Evolutionary conservation across 2,797 vertebrate species (phyloP), one percentile per base, ranked within the genome.

Genomic region (Hoplostethus mediterraneus): DNA sequence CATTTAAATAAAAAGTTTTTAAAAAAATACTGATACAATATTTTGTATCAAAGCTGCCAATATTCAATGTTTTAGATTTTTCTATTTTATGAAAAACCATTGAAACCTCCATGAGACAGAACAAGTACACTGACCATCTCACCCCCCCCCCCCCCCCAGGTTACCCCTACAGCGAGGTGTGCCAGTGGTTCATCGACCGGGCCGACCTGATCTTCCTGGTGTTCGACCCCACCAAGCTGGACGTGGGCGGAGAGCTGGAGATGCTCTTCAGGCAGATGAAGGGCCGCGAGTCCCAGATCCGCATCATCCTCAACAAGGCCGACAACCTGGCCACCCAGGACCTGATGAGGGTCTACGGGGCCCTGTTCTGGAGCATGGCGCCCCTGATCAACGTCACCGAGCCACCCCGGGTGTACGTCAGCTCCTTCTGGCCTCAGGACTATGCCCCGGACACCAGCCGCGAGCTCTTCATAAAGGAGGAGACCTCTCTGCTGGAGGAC

Each of bases 101-200:
- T n/a, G n/a, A n/a, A n/a, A n/a, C 31, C 31, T 33, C 31, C 31
- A 33, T 3, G 33, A 5, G 7, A 36, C 7, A 36, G 33, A 36
- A 8, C 33, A 36, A 33, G 8, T 14, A 31, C 10, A 30, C 3
- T 16, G 42, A 28, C 10, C 11, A n/a, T 33, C 16, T 30, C 2
- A 12, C n/a, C 33, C 44, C 2, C 10, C 44, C 0, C 14, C 11
- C n/a, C 38, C 30, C 3, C 40, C n/a, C 7, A 98, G 98, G 98
- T 71, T 99, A 99, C 92, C 98, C 98, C 0, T 99, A 99, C 94
- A 98, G 96, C 0, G 98, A 99, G 0, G 98, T 99, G 83, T 99
- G 98, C 89, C 98, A 99, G 86, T 99, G 98, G 98, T 99, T 99
- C 91, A 99, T 99, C 0, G 98, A 99, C 79, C 95, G 98, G 73